A percentile compares a stretch with the other conserved stretches of the same genome.
phyloP scores from a whole-genome alignment of 2,113 vertebrate genomes.

The Pionites leucogaster region DNA sequence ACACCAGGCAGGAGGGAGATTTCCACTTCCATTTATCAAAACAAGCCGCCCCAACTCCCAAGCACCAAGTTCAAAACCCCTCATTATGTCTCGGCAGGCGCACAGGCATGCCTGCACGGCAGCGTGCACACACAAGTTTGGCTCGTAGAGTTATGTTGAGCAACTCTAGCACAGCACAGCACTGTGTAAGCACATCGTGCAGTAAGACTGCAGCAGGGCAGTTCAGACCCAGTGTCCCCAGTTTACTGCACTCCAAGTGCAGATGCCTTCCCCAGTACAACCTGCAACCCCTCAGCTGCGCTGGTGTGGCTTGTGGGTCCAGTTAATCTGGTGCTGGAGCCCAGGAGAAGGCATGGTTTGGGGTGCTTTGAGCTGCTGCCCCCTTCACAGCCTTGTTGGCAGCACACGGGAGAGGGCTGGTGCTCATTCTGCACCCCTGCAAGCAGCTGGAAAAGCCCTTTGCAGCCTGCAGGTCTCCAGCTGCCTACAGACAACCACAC shows the following conservation, averaged over 20 bases:
- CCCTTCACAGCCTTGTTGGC: not conserved
- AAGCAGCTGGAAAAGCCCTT: not conserved
- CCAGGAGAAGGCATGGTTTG: not conserved
- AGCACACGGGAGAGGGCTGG: not conserved
- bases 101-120: not conserved
- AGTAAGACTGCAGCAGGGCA: not conserved
- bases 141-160: fast-evolving
- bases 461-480: not conserved
- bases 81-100: not conserved
- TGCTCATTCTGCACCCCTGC: not conserved
- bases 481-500: not conserved
- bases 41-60: not conserved
- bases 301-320: not conserved
- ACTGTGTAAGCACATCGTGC: not conserved
- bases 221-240: not conserved
- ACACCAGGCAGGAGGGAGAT: not conserved
- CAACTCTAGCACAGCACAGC: not conserved
- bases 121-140: not conserved
- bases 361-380: not conserved
- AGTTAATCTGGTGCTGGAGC: not conserved
- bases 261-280: not conserved
- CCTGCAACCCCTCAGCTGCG: not conserved
- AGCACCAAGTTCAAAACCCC: not conserved
- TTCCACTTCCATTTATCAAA: not conserved
- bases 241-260: not conserved